Percentiles rank a stretch among this genome's conserved stretches.
Conservation (phyloP, 37 sponge, comb jelly and placozoan genomes). For the Ianthella basta region DNA sequence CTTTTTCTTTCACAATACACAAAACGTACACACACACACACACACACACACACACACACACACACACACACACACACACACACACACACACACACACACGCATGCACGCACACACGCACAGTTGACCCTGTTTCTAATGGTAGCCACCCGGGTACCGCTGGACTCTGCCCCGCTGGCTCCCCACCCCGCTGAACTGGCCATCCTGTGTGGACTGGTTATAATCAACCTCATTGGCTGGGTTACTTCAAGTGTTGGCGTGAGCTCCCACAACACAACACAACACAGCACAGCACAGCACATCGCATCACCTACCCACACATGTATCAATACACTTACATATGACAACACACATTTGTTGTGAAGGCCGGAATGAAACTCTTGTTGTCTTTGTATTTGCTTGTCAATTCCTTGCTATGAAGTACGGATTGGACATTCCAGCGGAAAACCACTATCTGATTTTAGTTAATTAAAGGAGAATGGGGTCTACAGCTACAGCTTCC, state of each 20-base stretch:
- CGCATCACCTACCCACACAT: not conserved
- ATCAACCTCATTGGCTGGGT: not conserved
- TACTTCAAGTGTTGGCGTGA: not conserved
- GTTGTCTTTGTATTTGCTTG: no score
- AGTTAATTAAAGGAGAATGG: no score
- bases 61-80: slow-evolving; percentile 34
- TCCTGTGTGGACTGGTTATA: not conserved
- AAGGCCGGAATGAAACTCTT: no score
- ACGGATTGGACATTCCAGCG: no score
- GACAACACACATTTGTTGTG: not conserved
- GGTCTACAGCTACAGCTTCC: no score
- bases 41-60: slow-evolving; percentile 30
- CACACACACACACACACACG: slow-evolving; percentile 32
- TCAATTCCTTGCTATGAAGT: no score
- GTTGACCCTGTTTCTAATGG: not conserved
- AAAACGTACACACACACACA: slow-evolving; percentile 4
- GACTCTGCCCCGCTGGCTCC: not conserved
- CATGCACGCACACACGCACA: slow-evolving; percentile 9
- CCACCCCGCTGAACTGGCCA: slow-evolving; percentile 4
- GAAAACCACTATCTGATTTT: no score
- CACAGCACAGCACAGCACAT: not conserved
- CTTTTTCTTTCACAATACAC: not conserved
- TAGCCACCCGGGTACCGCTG: not conserved
- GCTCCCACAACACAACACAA: not conserved
- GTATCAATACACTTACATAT: not conserved